Base-by-base conservation (phyloP, 2,888 invertebrate species). In the Resseliella maxima region DNA sequence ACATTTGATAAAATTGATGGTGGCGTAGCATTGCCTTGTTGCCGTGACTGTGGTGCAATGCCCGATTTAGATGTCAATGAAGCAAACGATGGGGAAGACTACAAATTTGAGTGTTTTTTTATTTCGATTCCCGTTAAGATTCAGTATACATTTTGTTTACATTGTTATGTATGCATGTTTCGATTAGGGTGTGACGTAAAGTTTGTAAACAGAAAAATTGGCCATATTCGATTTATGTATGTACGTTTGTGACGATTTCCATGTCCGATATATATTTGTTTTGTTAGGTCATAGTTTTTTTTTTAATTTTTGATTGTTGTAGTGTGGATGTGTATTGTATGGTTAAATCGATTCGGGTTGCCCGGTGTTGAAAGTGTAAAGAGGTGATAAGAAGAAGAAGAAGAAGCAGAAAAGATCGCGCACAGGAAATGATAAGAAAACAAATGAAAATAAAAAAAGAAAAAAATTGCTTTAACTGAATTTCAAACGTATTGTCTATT, bases 1-100 rank as follows among this genome's bases (percentile, higher is more conserved):
- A 90, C 93, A 92, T 92, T 93, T 92, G 94, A 93, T 31, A 46
- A 15, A 85, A 46, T 89, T 88, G 89, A 89, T 88, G 92, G 90
- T 92, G 92, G 45, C 1, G 88, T 83, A 38, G 86, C 81, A 50
- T 85, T 87, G 72, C 86, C 85, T 85, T 85, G 86, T 36, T 59
- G 59, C 41, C 41, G 86, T 38, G 46, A 59, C 41, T 36, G 64
- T 41, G 54, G 86, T 90, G 90, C 90, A 91, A 92, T 92, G 90
- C 90, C 89, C 89, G 90, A 88, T 88, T 89, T 89, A 88, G 89
- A 89, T 89, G 90, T 87, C 87, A 88, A 88, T 90, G 91, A 91
- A 85, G 88, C 88, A 85, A 90, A 88, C 89, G 90, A 89, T 88
- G 91, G 90, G 90, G 90, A 89, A 88, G 89, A 90, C 90, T 90